phyloP scores from a whole-genome alignment of 2,797 vertebrate genomes.

The Coccyzus lansbergi region DNA sequence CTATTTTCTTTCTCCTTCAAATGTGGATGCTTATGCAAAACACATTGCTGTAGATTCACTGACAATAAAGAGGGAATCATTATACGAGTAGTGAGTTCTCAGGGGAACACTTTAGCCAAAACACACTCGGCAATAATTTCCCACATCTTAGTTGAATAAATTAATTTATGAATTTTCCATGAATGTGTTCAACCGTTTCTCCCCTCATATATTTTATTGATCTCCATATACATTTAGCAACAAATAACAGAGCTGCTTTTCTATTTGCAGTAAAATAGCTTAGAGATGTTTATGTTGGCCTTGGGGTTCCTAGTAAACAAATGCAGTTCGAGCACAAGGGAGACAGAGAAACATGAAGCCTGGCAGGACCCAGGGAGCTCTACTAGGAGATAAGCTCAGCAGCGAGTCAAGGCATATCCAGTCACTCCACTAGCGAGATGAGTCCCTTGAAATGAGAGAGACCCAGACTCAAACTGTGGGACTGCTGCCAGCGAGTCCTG shows the following conservation, averaged over 20 bases:
- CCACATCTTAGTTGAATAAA: slow-evolving; percentile 64
- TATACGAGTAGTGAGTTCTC: slow-evolving; percentile 50
- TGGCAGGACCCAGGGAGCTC: neutral
- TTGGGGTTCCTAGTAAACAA: slow-evolving; percentile 57
- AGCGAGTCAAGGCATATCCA: neutral
- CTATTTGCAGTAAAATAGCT: slow-evolving; percentile 66
- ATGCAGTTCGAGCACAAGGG: slow-evolving; percentile 16
- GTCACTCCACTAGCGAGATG: neutral
- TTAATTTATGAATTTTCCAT: slow-evolving; percentile 68
- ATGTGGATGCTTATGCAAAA: slow-evolving; percentile 71
- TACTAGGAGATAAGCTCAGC: neutral
- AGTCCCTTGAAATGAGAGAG: neutral
- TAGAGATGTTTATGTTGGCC: slow-evolving; percentile 59
- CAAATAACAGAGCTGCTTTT: slow-evolving; percentile 67
- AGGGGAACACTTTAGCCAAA: slow-evolving; percentile 66
- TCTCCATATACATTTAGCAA: slow-evolving; percentile 61
- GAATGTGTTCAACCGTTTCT: slow-evolving; percentile 50
- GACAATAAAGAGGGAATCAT: slow-evolving; percentile 71
- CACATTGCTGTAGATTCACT: slow-evolving; percentile 59
- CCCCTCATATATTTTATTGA: slow-evolving; percentile 66
- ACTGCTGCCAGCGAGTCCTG: neutral
- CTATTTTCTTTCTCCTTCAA: slow-evolving; percentile 57
- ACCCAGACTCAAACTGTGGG: neutral
- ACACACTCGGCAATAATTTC: slow-evolving; percentile 63
- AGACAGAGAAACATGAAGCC: neutral